Base-by-base conservation (phyloP, 2,888 invertebrate genomes). In the Scaptomyza polygonia region DNA sequence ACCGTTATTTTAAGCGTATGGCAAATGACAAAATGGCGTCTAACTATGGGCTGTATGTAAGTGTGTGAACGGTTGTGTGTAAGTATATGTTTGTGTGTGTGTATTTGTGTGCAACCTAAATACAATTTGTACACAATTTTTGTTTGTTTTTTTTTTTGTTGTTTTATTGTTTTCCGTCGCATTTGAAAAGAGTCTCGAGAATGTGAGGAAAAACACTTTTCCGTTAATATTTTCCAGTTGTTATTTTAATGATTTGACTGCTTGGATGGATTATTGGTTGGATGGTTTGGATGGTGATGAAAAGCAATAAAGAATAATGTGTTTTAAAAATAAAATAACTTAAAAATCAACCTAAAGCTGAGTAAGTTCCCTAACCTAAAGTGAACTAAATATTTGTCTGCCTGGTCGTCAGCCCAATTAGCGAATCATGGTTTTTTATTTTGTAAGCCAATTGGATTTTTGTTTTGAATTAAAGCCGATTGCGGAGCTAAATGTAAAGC, bases 371-470 rank as follows among this genome's bases (percentile, higher is more conserved):
- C 47, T 32, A 8, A 25, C 25, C 25, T 7, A 7, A 16, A n/a
- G n/a, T n/a, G n/a, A n/a, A n/a, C n/a, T n/a, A n/a, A n/a, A n/a
- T n/a, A n/a, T 18, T 27, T 52, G 57, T 42, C 73, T 77, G 70
- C 49, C 66, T 78, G 40, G 59, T 71, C n/a, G 68, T 44, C 65
- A 72, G 36, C 53, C 53, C 64, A 57, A 68, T 70, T 66, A 79
- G 87, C 84, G 80, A 88, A 84, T 88, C 83, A 18, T 27, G 18
- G 53, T 56, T 27, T 30, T 56, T 27, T 30, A 52, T 27, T 29
- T 43, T 44, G n/a, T 54, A 56, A 85, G 89, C 89, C 89, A 90
- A 90, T 90, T 90, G 89, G 90, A 90, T 90, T 89, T 88, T 89
- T 89, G 89, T 89, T 74, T 77, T 32, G 18, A 55, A 86, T 89